Evolutionary conservation across 2,888 invertebrate genomes (phyloP), one percentile per base, ranked within the genome.

Genomic region (Andrena dorsata): DNA sequence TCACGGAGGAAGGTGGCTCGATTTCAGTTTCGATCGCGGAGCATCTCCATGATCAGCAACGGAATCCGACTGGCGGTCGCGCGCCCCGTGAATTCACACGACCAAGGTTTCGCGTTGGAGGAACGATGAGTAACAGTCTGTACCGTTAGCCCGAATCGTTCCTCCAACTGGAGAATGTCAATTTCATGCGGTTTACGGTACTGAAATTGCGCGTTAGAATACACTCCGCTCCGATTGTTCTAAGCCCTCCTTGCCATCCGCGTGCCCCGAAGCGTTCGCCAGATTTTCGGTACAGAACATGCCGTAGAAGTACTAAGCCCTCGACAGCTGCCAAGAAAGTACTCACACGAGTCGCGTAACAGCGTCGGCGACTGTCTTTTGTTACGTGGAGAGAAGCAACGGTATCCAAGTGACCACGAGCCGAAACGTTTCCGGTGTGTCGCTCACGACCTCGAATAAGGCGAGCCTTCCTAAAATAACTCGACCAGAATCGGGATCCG

Each of bases 121-220:
- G 86, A 77, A 79, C 90, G 90, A 93, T 92, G 91, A 92, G 89
- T 91, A 92, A 93, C 91, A 91, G 89, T 90, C 84, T 89, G 89
- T 93, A 93, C 93, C 93, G 93, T 93, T 93, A 93, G 83, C 81
- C 86, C 89, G 91, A 91, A 92, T 93, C 92, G 90, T 88, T 89
- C 86, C 86, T 89, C 86, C 89, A 89, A 86, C 90, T 88, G 89
- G 88, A 90, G 92, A 93, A 93, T 92, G 92, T 91, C 92, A 92
- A 92, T 92, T 92, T 92, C 90, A 89, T 90, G 90, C 90, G 92
- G 92, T 91, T 92, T 92, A 92, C 92, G 92, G 93, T 92, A 92
- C 92, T 92, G 71, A 89, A 90, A 92, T 92, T 89, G 86, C 89
- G 87, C 87, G 88, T 90, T 88, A 89, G 86, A 87, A 89, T 88